Percentiles rank a stretch among this genome's conserved stretches.
Evolutionary conservation across 2,797 vertebrate genomes (phyloP).

Genomic region (Acestrorhynchus altus): DNA sequence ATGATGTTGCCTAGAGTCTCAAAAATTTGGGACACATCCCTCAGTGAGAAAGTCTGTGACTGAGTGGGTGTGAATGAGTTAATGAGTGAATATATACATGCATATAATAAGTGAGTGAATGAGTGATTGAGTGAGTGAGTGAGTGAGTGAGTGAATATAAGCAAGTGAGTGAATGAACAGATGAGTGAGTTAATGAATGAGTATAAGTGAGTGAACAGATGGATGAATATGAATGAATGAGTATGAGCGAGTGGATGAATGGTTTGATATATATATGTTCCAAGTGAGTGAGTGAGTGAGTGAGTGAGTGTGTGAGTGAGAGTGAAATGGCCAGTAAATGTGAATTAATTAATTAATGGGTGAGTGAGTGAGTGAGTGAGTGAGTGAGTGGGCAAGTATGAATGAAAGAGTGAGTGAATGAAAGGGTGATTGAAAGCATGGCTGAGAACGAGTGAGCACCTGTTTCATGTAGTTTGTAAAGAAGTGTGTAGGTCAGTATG

Average conservation of each 20-base stretch:
- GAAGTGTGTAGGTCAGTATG: background rate
- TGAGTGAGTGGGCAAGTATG: background rate
- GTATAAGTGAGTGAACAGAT: background rate
- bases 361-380: background rate
- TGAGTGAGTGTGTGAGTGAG: background rate
- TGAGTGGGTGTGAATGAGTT: background rate
- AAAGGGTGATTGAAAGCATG: background rate
- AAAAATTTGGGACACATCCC: background rate
- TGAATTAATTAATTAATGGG: no score
- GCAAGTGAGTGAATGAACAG: background rate
- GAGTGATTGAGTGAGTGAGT: background rate
- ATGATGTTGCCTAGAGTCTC: background rate
- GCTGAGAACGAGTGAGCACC: background rate
- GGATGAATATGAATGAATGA: background rate
- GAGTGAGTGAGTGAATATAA: background rate
- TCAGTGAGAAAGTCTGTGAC: background rate
- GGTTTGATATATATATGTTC: no score
- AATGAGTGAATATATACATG: background rate
- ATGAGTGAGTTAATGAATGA: background rate
- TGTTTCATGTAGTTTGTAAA: background rate
- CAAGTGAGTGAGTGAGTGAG: background rate
- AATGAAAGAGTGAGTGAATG: background rate
- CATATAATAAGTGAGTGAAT: background rate
- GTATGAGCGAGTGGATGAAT: background rate
- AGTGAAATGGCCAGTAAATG: no score